Evolutionary conservation across 2,888 invertebrate species (phyloP).

Genomic region (Cloeon dipterum): DNA sequence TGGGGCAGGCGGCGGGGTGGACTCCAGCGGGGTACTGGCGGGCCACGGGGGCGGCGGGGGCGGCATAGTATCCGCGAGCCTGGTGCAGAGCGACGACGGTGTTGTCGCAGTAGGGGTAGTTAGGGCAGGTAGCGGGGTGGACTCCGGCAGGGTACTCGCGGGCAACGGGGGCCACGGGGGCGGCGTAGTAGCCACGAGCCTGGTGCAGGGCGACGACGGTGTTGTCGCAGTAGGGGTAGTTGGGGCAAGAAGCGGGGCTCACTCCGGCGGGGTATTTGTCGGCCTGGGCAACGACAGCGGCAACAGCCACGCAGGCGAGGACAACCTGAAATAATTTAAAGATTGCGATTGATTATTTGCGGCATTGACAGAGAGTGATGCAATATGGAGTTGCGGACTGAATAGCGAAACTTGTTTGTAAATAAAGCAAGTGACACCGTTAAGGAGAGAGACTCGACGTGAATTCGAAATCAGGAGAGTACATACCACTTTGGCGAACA

Average conservation of each 20-base stretch:
- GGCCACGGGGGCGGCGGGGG: no score
- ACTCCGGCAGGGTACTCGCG: constrained; percentile 9
- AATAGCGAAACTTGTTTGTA: no score
- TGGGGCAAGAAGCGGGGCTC: constrained; percentile 31
- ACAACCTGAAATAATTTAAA: constrained; percentile 1
- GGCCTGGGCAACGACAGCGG: constrained; percentile 22
- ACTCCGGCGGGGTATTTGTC: constrained; percentile 30
- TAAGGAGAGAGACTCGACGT: no score
- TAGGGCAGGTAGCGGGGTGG: constrained; percentile 8
- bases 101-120: constrained; percentile 12
- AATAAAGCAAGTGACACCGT: no score
- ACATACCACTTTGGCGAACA: no score
- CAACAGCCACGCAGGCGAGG: constrained; percentile 3
- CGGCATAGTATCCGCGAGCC: no score
- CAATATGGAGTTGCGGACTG: no score
- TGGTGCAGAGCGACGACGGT: constrained; percentile 11
- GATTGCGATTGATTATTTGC: no score
- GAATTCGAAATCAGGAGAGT: no score
- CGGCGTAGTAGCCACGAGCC: constrained; percentile 21
- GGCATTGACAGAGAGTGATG: no score
- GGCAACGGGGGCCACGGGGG: constrained; percentile 6
- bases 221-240: constrained; percentile 30
- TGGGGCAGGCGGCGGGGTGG: constrained; percentile 28
- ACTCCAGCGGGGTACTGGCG: constrained; percentile 31
- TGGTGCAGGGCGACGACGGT: constrained; percentile 22